These are phyloP conservation scores for Nymphalis polychloros DNA, from an alignment of 2,888 invertebrate genomes.

Conservation along the genomic window DNA sequence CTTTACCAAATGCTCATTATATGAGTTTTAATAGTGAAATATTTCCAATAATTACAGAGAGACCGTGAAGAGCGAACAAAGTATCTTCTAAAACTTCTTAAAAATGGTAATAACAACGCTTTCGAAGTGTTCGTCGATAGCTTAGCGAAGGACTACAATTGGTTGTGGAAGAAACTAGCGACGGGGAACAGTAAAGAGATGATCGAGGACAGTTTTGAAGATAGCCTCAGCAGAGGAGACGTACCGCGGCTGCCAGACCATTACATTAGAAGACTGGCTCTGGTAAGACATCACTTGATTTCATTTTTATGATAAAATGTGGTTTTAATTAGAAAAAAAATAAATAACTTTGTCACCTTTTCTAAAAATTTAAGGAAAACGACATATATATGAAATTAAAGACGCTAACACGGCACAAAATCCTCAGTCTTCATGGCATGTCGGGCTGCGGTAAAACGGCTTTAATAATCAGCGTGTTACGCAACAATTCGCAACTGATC, in stretches of 20 bases:
- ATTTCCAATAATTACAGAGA: constrained; percentile 51
- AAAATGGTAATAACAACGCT: constrained; percentile 67
- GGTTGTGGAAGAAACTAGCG: constrained; percentile 79
- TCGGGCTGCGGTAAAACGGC: constrained; percentile 89
- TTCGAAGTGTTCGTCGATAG: constrained; percentile 81
- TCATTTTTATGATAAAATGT: neutral
- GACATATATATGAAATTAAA: constrained; percentile 73
- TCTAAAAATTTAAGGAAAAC: constrained; percentile 64
- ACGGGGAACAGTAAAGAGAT: constrained; percentile 55
- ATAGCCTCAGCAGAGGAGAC: constrained; percentile 79
- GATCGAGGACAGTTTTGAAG: constrained; percentile 71
- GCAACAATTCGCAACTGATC: constrained; percentile 74
- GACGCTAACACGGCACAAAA: constrained; percentile 76
- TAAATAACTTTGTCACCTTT: neutral
- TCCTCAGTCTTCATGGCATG: constrained; percentile 86
- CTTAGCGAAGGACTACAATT: constrained; percentile 78
- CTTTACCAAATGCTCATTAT: neutral
- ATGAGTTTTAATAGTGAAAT: neutral
- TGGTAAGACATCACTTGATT: constrained; percentile 61
- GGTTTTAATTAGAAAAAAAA: neutral
- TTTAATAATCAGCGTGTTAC: constrained; percentile 82
- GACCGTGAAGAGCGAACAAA: constrained; percentile 63
- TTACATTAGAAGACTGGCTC: constrained; percentile 72
- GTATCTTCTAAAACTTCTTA: constrained; percentile 67
- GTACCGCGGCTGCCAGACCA: constrained; percentile 81